phyloP scores from a whole-genome alignment of 35 echinoderm and acorn worm species.

The Diadema setosum region DNA sequence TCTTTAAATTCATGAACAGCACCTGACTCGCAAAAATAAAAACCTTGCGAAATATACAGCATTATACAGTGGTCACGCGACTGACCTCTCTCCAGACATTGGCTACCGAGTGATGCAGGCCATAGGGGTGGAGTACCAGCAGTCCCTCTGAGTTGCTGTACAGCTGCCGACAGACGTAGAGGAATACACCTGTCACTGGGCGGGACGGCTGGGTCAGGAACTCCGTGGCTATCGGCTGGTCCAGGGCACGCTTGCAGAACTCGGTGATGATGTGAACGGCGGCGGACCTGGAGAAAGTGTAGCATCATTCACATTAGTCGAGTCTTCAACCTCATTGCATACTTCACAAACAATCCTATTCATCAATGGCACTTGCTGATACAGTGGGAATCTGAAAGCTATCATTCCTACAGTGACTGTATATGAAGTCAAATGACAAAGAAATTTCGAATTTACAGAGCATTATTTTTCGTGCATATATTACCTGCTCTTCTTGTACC shows the following conservation, averaged over 20 bases:
- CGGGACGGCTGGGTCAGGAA: conserved; percentile 45
- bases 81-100: conserved; percentile 90
- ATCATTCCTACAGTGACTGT: too few species aligned
- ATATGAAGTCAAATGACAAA: too few species aligned
- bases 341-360: too few species aligned
- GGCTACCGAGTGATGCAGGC: conserved; percentile 72
- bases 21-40: too few species aligned
- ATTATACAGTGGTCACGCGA: too few species aligned
- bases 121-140: conserved; percentile 70
- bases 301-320: too few species aligned
- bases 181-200: conserved; percentile 65
- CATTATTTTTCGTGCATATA: too few species aligned
- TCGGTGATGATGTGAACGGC: conserved; percentile 82
- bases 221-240: conserved; percentile 33
- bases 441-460: too few species aligned
- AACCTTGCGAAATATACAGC: too few species aligned
- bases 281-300: conserved; percentile 70
- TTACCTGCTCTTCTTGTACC: too few species aligned
- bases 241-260: conserved; percentile 67
- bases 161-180: conserved; percentile 90
- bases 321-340: too few species aligned
- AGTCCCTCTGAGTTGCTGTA: conserved; percentile 89
- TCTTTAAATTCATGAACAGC: too few species aligned
- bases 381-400: background rate
- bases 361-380: background rate